Evolutionary conservation across 1,140 invertebrate genomes (phyloP), one percentile per base, ranked within the genome.

Genomic region (Drosophila littoralis): DNA sequence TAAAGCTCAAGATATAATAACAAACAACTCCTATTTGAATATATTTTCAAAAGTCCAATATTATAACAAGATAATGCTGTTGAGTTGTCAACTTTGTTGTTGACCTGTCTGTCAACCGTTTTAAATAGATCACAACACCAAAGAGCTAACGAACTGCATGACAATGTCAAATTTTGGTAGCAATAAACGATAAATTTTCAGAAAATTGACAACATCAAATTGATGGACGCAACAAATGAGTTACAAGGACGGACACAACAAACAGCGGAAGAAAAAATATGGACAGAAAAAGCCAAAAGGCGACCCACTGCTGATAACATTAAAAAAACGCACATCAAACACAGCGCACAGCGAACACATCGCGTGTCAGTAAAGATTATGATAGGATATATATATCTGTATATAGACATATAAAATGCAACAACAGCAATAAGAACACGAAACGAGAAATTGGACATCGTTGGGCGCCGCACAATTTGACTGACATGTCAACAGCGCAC

Each of bases 141-240:
- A 81, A 85, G 60, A 58, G 74, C 83, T 83, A 88, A 88, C 83
- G 80, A 88, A 84, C 84, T 88, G 84, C 84, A 88, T 88, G 84
- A 88, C 84, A 88, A 89, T 88, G 84, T 88, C 84, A 84, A 89
- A 89, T 88, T 84, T 89, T 45, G 84, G 68, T 40, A 68, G 79
- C 72, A 77, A 59, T 80, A 89, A 85, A 84, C 80, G 82, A 88
- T 88, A 88, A 88, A 89, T 88, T 88, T 84, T 80, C 80, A 89
- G 70, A 84, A 88, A 88, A 88, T 89, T 88, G 84, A 84, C 84
- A 88, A 88, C 77, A 88, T 84, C 85, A 88, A 89, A 84, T 84
- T 89, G 84, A 88, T 88, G 84, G 84, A 57, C 55, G 66, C 76
- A 78, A 63, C 66, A 85, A 80, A 79, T 75, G 74, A 81, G 73